A percentile compares a stretch with the other conserved stretches of the same genome.
Evolutionary conservation across 2,888 invertebrate genomes (phyloP).

Genomic region (Chrysolina oricalcia): DNA sequence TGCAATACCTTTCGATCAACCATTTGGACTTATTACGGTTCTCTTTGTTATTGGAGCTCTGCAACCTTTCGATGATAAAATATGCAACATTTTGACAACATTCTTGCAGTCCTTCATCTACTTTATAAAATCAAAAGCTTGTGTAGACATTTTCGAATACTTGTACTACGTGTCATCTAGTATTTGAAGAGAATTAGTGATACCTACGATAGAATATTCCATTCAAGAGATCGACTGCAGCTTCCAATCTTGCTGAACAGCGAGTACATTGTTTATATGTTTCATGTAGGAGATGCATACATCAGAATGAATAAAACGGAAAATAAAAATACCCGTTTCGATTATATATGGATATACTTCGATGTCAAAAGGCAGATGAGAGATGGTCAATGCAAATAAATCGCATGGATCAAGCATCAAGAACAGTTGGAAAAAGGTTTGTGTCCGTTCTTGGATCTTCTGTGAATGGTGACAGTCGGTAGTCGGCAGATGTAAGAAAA

Average conservation of each 20-base stretch:
- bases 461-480: constrained; percentile 54
- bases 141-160: too few species aligned
- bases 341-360: constrained; percentile 48
- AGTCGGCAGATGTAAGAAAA: constrained; percentile 59
- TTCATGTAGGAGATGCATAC: constrained; percentile 21
- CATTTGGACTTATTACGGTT: too few species aligned
- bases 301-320: constrained; percentile 41
- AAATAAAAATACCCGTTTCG: constrained; percentile 41
- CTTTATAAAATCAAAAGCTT: too few species aligned
- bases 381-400: constrained; percentile 54
- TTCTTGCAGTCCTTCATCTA: too few species aligned
- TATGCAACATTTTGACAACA: too few species aligned
- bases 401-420: constrained; percentile 44
- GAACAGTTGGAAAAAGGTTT: constrained; percentile 47
- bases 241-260: background rate
- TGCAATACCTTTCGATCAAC: too few species aligned
- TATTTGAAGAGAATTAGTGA: too few species aligned
- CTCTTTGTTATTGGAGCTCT: too few species aligned
- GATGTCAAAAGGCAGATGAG: constrained; percentile 55
- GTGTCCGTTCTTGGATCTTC: constrained; percentile 46
- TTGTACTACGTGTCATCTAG: too few species aligned
- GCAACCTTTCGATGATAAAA: too few species aligned
- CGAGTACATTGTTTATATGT: constrained; percentile 18
- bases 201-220: background rate
- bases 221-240: background rate